phyloP scores from a whole-genome alignment of 2,797 vertebrate genomes.

The Peromyscus melanophrys region DNA sequence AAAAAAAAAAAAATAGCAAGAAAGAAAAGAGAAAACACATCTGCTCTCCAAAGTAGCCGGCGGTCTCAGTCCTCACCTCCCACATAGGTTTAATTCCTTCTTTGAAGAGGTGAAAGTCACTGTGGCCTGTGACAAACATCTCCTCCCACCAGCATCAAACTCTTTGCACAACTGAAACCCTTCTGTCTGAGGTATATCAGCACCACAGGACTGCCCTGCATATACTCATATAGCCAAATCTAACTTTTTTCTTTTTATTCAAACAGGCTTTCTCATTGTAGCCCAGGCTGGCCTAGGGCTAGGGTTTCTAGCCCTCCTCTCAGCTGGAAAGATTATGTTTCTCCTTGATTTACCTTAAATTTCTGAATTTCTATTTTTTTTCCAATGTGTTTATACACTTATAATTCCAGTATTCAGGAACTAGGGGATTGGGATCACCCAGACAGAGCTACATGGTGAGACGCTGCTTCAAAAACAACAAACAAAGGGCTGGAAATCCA shows the following conservation, averaged over 20 bases:
- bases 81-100: too few species aligned
- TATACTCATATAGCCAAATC: constrained; percentile 25
- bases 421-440: neutral
- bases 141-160: neutral
- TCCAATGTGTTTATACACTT: neutral
- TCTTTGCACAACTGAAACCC: neutral
- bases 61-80: too few species aligned
- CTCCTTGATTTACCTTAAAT: constrained; percentile 19
- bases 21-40: too few species aligned
- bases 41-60: too few species aligned
- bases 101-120: too few species aligned
- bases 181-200: neutral
- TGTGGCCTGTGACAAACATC: too few species aligned
- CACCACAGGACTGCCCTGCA: neutral
- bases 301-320: neutral
- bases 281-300: neutral
- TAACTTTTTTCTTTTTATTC: neutral
- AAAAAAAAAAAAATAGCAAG: too few species aligned
- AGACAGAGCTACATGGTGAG: neutral
- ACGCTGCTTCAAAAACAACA: neutral
- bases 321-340: neutral
- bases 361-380: neutral
- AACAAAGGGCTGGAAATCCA: neutral
- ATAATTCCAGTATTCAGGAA: neutral
- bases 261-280: neutral